Conservation (phyloP, 1,140 invertebrate genomes). For the Macrotrachela quadricornifera region DNA sequence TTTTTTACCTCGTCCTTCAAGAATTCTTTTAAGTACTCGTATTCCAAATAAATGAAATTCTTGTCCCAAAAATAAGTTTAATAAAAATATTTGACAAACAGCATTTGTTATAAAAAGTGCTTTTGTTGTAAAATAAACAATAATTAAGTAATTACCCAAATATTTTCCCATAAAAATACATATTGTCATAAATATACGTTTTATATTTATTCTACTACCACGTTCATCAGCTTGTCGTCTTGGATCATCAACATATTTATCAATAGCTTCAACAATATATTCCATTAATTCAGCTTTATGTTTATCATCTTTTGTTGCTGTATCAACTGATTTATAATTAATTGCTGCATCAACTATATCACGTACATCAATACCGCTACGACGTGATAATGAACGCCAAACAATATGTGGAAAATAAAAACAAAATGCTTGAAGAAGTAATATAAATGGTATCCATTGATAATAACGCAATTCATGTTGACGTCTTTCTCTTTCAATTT, state of each 20-base stretch:
- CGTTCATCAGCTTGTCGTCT: conserved; percentile 4
- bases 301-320: conserved; percentile 4
- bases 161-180: conserved; percentile 21
- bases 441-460: conserved; percentile 33
- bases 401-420: conserved; percentile 27
- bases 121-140: conserved; percentile 33
- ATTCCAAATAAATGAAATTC: conserved; percentile 16
- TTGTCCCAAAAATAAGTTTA: conserved; percentile 32
- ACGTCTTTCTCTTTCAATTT: conserved; percentile 5
- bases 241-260: conserved; percentile 9
- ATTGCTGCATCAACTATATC: conserved; percentile 6
- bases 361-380: conserved; percentile 7
- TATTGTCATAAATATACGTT: conserved; percentile 10
- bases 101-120: conserved; percentile 33
- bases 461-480: conserved; percentile 23
- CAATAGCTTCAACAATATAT: conserved; percentile 4
- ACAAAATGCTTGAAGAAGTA: conserved; percentile 26
- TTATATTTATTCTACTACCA: not conserved
- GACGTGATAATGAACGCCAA: conserved; percentile 17
- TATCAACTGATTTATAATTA: conserved; percentile 9
- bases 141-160: conserved; percentile 31
- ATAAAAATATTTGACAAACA: conserved; percentile 32
- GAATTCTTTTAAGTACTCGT: conserved; percentile 1
- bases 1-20: conserved; percentile 10
- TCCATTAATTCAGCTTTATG: not conserved